phyloP scores from a whole-genome alignment of 2,113 vertebrate species.

The Coregonus clupeaformis region DNA sequence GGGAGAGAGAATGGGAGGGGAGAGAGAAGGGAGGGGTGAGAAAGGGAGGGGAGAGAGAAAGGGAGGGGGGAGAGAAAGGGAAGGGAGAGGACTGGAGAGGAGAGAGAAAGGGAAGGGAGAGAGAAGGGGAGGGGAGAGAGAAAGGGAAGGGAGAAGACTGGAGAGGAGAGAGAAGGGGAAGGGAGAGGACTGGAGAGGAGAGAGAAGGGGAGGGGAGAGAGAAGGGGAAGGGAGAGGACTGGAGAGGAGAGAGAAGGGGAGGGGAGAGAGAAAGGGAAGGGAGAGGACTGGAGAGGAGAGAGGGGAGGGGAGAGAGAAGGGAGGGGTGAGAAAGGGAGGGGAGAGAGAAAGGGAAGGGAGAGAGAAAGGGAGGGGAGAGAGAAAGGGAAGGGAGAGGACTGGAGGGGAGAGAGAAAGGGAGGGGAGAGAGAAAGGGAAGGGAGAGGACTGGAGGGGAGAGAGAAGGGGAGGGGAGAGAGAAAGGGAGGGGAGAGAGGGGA shows the following conservation, averaged over 20 bases:
- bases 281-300: too few relatives aligned
- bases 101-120: too few relatives aligned
- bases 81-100: too few relatives aligned
- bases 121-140: too few relatives aligned
- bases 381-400: background rate
- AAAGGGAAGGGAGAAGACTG: too few relatives aligned
- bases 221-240: background rate
- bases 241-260: background rate
- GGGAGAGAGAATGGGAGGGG: too few relatives aligned
- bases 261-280: accelerated
- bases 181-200: background rate
- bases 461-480: background rate
- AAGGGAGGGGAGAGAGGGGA: background rate
- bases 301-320: background rate
- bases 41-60: too few relatives aligned
- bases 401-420: background rate
- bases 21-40: too few relatives aligned
- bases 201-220: background rate
- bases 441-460: too few relatives aligned
- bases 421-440: background rate
- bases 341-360: background rate
- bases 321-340: background rate
- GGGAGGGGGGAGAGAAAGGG: too few relatives aligned
- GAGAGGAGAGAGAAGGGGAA: background rate
- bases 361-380: background rate